phyloP scores from a whole-genome alignment of 2,888 invertebrate species.

The Pediacus dermestoides region DNA sequence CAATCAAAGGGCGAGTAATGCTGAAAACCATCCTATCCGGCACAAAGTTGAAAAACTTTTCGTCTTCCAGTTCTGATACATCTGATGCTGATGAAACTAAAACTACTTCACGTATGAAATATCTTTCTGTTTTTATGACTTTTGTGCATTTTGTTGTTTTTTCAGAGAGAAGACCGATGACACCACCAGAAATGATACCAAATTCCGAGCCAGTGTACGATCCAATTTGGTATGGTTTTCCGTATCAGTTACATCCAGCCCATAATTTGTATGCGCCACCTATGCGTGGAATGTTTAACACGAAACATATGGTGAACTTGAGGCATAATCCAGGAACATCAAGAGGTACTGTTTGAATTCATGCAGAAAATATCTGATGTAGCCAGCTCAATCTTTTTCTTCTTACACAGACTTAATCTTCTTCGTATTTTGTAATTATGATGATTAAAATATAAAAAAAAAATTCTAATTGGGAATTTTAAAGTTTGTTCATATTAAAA shows the following conservation, averaged over 20 bases:
- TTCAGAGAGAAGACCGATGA: constrained; percentile 16
- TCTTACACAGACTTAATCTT: too few species aligned
- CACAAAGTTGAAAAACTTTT: constrained; percentile 20
- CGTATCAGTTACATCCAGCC: constrained; percentile 21
- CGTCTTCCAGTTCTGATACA: constrained; percentile 38
- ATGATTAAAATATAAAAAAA: too few species aligned
- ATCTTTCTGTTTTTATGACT: too few species aligned
- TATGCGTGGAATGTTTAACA: constrained; percentile 15
- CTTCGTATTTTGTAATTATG: too few species aligned
- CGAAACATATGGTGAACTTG: not conserved
- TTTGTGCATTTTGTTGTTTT: constrained; percentile 14
- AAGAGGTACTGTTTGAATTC: constrained; percentile 33
- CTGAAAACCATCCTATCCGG: constrained; percentile 43
- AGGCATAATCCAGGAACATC: constrained; percentile 31
- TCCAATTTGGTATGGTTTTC: constrained; percentile 27
- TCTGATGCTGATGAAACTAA: constrained; percentile 1
- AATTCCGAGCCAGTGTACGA: constrained; percentile 26
- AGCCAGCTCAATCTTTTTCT: too few species aligned
- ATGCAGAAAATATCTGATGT: too few species aligned
- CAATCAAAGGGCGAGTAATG: constrained; percentile 53
- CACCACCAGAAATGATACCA: constrained; percentile 18
- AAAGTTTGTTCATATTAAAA: too few species aligned
- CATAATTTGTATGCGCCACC: constrained; percentile 11
- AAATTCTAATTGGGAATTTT: too few species aligned
- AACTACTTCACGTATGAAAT: too few species aligned